phyloP scores from a whole-genome alignment of 2,888 invertebrate species.

The Hedya salicella region DNA sequence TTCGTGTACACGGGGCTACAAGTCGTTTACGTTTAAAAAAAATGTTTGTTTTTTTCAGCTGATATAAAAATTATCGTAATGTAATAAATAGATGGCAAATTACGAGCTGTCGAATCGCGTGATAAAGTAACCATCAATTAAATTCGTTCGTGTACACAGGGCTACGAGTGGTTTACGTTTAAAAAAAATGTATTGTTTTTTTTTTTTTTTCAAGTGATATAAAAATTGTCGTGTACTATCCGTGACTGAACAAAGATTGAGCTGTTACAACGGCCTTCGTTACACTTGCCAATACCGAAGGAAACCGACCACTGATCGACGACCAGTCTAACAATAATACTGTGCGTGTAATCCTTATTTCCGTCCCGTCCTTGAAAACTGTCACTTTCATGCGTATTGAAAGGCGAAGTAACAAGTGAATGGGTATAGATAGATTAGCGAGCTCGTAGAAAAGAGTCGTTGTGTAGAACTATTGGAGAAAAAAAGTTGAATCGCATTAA shows the following conservation, averaged over 20 bases:
- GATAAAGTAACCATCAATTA: too few relatives aligned
- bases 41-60: too few relatives aligned
- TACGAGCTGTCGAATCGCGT: too few relatives aligned
- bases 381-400: conserved; percentile 6
- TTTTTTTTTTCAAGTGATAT: too few relatives aligned
- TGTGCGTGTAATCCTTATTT: conserved; percentile 62
- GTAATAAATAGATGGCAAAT: too few relatives aligned
- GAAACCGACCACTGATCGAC: conserved; percentile 71
- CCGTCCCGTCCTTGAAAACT: conserved; percentile 53
- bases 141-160: too few relatives aligned
- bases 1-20: too few relatives aligned
- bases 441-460: background rate
- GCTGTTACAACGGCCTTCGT: conserved; percentile 57
- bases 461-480: background rate
- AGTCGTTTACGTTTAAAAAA: background rate
- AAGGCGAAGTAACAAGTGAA: conserved; percentile 3
- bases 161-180: background rate
- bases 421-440: background rate
- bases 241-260: conserved; percentile 55
- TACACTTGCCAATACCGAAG: conserved; percentile 66
- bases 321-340: conserved; percentile 65
- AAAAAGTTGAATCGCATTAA: too few relatives aligned
- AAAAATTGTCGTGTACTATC: too few relatives aligned
- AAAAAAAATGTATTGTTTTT: background rate
- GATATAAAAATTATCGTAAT: too few relatives aligned